A percentile compares a stretch with the other conserved stretches of the same genome.
Evolutionary conservation across 2,888 invertebrate species (phyloP).

Genomic region (Lochmaea capreae): DNA sequence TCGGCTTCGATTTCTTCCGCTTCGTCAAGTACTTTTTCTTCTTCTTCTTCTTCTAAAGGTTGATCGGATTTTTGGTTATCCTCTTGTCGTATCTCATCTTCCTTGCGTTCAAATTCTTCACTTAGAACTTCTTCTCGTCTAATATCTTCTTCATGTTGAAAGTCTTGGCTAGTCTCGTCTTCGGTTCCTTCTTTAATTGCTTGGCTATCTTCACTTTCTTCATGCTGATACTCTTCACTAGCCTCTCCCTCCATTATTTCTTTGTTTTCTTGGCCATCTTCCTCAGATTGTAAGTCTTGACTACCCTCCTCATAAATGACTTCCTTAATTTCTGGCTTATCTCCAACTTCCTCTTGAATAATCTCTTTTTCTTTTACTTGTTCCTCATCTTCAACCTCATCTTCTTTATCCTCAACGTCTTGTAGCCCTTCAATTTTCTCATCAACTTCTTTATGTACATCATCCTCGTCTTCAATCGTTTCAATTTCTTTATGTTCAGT

Average conservation of each 20-base stretch:
- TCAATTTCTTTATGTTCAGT: slow-evolving; percentile 14
- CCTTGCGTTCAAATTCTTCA: not conserved
- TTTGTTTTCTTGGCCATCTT: not conserved
- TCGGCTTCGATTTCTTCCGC: too few species aligned
- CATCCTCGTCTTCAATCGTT: slow-evolving; percentile 1
- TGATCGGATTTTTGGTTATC: too few species aligned
- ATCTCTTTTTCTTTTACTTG: too few species aligned
- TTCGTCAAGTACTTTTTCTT: too few species aligned
- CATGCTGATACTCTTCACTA: not conserved
- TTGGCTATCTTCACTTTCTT: slow-evolving; percentile 12
- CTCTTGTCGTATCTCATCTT: not conserved
- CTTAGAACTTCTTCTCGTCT: slow-evolving; percentile 5
- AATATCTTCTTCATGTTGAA: slow-evolving; percentile 10
- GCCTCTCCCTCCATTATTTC: not conserved
- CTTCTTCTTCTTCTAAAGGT: not conserved
- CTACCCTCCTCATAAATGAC: not conserved
- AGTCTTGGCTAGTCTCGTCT: not conserved
- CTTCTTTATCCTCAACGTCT: slow-evolving; percentile 2
- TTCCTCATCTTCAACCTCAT: not conserved
- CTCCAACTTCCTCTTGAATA: not conserved
- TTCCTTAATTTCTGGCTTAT: not conserved
- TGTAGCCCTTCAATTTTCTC: not conserved
- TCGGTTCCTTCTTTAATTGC: not conserved
- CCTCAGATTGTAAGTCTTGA: too few species aligned
- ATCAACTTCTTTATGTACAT: not conserved